Base-by-base conservation (phyloP, 1,140 invertebrate species). In the Whitmania pigra region DNA sequence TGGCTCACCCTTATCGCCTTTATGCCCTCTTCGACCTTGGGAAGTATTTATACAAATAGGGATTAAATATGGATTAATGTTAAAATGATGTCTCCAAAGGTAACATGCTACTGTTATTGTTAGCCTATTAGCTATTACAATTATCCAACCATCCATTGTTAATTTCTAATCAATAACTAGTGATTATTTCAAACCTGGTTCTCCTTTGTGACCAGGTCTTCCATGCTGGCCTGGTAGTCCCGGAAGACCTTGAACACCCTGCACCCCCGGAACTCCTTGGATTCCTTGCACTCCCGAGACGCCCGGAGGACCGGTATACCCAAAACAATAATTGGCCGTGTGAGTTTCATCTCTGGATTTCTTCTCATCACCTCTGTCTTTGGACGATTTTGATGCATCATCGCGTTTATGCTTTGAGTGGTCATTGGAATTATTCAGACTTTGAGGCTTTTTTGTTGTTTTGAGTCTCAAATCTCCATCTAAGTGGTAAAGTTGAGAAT, bases 1-100 rank as follows among this genome's bases (percentile, higher is more conserved):
- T 9, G 60, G 25, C 6, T 53, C 63, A 11, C 71, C 71, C 54
- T 66, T 72, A 25, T 73, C 60, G 0, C 67, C 67, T 25, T 73
- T 69, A 43, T 73, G 49, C 15, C 69, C 55, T 68, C 68, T 54
- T 18, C 68, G 40, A 53, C 55, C 69, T 73, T 43, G 15, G 0
- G 55, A 20, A 25, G 54, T 17, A n/a, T n/a, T n/a, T n/a, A n/a
- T n/a, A 25, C 20, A 57, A 57, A n/a, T 57, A n/a, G 9, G 25
- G 25, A 2, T 57, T 57, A n/a, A 20, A 57, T n/a, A 57, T 57
- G 25, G 2, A 2, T 57, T 57, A 25, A 57, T n/a, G 9, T 57
- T 57, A 57, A 2, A n/a, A n/a, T n/a, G n/a, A n/a, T n/a, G n/a
- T n/a, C n/a, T n/a, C n/a, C n/a, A n/a, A n/a, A n/a, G n/a, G n/a